Conservation (phyloP, 2,797 vertebrate species). For the Hephaestus fuliginosus region DNA sequence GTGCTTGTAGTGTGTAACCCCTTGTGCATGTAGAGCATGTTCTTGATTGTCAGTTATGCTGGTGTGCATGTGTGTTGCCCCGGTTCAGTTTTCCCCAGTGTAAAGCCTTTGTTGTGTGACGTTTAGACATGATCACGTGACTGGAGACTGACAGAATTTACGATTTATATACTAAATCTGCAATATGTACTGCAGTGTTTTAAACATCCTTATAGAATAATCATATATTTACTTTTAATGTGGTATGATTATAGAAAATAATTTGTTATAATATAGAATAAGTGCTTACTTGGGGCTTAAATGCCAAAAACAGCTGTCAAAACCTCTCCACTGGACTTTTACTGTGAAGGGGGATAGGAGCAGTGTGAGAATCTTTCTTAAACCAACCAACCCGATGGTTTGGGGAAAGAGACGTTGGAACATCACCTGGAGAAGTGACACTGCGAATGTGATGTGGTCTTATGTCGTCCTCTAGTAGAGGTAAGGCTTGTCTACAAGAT, state of each 20-base stretch:
- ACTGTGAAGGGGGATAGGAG: not conserved
- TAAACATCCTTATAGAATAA: too few species aligned
- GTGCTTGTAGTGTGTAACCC: constrained; percentile 14
- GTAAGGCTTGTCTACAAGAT: not conserved
- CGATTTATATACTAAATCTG: not conserved
- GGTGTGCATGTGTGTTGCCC: constrained; percentile 5
- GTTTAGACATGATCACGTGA: constrained; percentile 9
- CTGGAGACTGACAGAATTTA: not conserved
- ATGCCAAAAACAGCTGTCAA: not conserved
- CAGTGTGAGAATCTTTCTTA: not conserved
- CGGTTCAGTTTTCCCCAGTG: not conserved
- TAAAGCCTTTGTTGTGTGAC: constrained; percentile 18
- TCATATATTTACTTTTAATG: too few species aligned
- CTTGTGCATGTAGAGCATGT: constrained; percentile 1
- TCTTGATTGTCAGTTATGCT: constrained; percentile 28
- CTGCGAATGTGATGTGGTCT: not conserved
- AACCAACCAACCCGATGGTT: not conserved
- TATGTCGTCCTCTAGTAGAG: not conserved
- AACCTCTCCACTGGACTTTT: not conserved
- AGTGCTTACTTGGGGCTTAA: too few species aligned
- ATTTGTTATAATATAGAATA: too few species aligned
- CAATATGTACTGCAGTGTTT: too few species aligned
- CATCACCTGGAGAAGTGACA: not conserved
- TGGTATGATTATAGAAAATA: too few species aligned
- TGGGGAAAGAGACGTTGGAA: too few species aligned